Evolutionary conservation across 2,113 vertebrate genomes (phyloP).

Genomic region (Brachypodius melanocephalos): DNA sequence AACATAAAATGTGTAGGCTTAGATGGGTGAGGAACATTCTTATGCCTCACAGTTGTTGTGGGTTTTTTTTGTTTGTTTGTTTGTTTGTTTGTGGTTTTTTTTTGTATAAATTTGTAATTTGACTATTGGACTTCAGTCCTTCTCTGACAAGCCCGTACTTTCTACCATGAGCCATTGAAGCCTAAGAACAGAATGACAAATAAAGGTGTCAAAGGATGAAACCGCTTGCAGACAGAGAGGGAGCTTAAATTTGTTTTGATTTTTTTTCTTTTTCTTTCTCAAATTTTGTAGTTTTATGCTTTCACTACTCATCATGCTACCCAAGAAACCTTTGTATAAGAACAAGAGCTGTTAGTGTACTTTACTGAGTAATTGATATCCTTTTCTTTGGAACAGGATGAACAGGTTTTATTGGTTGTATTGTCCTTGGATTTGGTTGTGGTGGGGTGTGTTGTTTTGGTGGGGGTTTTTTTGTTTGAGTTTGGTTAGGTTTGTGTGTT

Average conservation of each 20-base stretch:
- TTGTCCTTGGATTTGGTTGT: background rate
- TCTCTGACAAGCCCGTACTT: background rate
- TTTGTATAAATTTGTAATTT: background rate
- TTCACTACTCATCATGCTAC: background rate
- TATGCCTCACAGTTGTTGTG: background rate
- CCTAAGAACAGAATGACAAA: background rate
- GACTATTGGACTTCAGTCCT: background rate
- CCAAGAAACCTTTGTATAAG: background rate
- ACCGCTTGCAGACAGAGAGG: background rate
- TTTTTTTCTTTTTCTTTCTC: background rate
- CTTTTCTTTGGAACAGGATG: background rate
- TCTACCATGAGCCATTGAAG: fast-evolving
- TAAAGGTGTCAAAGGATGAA: background rate
- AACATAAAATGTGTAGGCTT: background rate
- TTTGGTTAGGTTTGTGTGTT: background rate
- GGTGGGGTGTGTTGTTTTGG: fast-evolving
- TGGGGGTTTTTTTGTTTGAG: background rate
- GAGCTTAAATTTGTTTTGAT: background rate
- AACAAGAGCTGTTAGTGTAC: background rate
- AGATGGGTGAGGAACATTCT: background rate
- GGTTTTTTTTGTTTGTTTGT: background rate
- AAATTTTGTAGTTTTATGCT: background rate
- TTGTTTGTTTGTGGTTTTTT: background rate
- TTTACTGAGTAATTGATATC: background rate
- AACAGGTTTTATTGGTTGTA: background rate